Evolutionary conservation across 2,113 vertebrate species (phyloP).

Genomic region (rabbit (Oryctolagus cuniculus)): DNA sequence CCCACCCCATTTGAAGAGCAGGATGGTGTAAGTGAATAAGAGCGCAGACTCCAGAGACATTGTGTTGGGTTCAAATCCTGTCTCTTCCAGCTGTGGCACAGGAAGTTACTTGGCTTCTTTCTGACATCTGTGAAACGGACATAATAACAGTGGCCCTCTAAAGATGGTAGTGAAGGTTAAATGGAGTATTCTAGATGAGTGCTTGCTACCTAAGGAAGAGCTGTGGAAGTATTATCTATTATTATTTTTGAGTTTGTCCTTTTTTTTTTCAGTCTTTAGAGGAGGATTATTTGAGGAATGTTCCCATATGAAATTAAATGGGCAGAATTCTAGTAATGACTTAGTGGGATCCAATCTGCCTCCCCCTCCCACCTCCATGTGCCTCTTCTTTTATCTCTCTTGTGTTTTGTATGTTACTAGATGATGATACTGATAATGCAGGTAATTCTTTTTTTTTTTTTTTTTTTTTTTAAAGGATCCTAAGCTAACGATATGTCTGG

Average conservation of each 20-base stretch:
- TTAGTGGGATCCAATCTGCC: not conserved
- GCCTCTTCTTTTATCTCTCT: constrained; percentile 2
- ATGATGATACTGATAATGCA: not conserved
- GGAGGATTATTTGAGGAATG: not conserved
- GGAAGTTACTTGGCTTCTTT: not conserved
- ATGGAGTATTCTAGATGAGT: not conserved
- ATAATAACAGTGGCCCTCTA: not conserved
- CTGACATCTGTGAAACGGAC: not conserved
- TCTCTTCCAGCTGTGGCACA: not conserved
- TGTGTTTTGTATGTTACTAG: not conserved
- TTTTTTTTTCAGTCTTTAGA: not conserved
- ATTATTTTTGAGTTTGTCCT: constrained; percentile 28
- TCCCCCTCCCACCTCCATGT: not conserved
- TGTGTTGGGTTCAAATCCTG: not conserved
- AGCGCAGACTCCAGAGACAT: not conserved
- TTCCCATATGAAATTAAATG: not conserved
- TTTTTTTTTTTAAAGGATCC: not conserved
- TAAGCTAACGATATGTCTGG: not conserved
- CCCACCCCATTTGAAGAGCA: not conserved
- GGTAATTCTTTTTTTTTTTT: not conserved
- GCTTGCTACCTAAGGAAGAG: not conserved
- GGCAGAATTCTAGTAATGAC: not conserved
- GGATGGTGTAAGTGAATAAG: not conserved
- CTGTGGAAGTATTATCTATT: not conserved
- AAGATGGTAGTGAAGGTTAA: not conserved